Percentiles rank a stretch among this genome's conserved stretches.
Evolutionary conservation across 2,797 vertebrate species (phyloP).

Genomic region (Apogon hyalosoma): DNA sequence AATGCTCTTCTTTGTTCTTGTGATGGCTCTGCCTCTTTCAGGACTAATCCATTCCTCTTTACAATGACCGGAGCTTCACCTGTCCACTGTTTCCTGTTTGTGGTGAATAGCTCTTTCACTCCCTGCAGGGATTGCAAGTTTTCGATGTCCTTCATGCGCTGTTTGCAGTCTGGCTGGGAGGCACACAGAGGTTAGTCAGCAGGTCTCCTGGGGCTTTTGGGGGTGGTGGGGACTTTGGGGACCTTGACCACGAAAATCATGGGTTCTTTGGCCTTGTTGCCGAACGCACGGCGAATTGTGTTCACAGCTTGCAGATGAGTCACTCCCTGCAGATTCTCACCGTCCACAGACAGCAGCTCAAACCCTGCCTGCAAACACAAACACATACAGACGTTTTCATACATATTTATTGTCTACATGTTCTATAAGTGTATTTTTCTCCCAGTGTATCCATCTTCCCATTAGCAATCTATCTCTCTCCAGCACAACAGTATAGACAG

Average conservation of each 20-base stretch:
- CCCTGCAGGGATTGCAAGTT: constrained; percentile 31
- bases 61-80: constrained; percentile 8
- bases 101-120: constrained; percentile 37
- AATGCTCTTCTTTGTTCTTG: background rate
- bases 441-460: background rate
- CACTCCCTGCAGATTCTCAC: constrained; percentile 90
- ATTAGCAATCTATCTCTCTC: constrained; percentile 1
- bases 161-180: constrained; percentile 30
- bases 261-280: constrained; percentile 93
- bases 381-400: background rate
- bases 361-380: constrained; percentile 86
- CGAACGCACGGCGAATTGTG: constrained; percentile 91
- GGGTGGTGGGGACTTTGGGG: constrained; percentile 65
- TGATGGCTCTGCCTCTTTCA: constrained; percentile 25
- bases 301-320: constrained; percentile 95
- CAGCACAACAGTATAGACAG: constrained; percentile 7
- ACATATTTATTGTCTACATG: no score
- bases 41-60: constrained; percentile 18
- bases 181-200: constrained; percentile 61
- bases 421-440: constrained; percentile 4
- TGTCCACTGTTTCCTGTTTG: constrained; percentile 24
- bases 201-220: constrained; percentile 46
- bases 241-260: constrained; percentile 95
- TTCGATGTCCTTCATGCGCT: constrained; percentile 47
- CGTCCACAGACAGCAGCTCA: constrained; percentile 92